Evolutionary conservation across 2,888 invertebrate genomes (phyloP).

Genomic region (Nymphalis polychloros): DNA sequence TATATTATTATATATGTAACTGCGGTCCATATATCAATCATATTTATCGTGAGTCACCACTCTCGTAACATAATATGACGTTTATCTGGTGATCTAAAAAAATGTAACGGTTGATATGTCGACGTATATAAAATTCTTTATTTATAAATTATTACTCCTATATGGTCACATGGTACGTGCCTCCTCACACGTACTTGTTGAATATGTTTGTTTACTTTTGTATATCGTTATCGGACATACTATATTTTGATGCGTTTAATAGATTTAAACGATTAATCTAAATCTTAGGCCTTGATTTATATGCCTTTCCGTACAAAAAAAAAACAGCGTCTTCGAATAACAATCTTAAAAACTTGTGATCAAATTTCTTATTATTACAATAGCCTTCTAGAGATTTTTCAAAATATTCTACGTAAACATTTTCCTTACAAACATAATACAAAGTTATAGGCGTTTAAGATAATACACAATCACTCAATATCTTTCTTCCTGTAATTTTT

Average conservation of each 20-base stretch:
- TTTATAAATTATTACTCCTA: slow-evolving; percentile 15
- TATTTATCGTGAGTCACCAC: slow-evolving; percentile 19
- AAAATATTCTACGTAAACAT: not conserved
- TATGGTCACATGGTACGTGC: slow-evolving; percentile 28
- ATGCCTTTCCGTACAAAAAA: not conserved
- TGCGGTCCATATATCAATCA: not conserved
- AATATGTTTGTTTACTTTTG: slow-evolving; percentile 27
- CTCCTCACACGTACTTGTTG: slow-evolving; percentile 24
- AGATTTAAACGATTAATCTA: not conserved
- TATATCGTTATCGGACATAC: slow-evolving; percentile 25
- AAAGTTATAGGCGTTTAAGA: not conserved
- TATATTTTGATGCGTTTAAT: slow-evolving; percentile 1
- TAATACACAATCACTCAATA: slow-evolving; percentile 2
- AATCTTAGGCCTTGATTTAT: not conserved
- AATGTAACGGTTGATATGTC: slow-evolving; percentile 1
- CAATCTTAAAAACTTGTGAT: not conserved
- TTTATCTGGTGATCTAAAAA: slow-evolving; percentile 25
- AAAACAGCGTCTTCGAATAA: not conserved
- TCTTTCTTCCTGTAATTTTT: slow-evolving; percentile 12
- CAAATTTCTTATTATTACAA: not conserved
- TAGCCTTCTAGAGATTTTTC: not conserved
- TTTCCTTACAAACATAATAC: not conserved
- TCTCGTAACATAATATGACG: slow-evolving; percentile 24
- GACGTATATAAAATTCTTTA: slow-evolving; percentile 13
- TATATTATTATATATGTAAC: not conserved